Evolutionary conservation across 1,140 invertebrate species (phyloP), one percentile per base, ranked within the genome.

Genomic region (Drosophila littoralis): DNA sequence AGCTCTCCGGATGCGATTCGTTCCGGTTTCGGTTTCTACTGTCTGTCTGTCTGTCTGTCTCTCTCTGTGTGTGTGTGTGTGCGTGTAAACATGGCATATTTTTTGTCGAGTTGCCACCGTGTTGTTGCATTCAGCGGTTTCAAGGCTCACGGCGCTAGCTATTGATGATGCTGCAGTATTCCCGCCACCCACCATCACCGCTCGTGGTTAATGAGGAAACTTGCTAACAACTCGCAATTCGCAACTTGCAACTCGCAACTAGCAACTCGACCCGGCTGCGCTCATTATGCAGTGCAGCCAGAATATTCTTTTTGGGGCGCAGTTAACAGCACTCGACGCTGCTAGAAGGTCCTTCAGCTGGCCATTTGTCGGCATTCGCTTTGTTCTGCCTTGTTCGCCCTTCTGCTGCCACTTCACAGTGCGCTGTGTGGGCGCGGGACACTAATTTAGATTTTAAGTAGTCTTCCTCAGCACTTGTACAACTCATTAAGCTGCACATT

Each of bases 391-490:
- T n/a, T n/a, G n/a, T n/a, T n/a, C 28, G 15, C 6, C 8, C 45
- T 43, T 6, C 54, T 1, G 32, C 35, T 52, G 50, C 42, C 70
- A 46, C 45, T 81, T 67, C 45, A 12, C n/a, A 54, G 69, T 35
- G 40, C 40, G 32, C 38, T 35, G 17, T 74, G 55, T 33, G 22
- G 22, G 22, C 22, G 32, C 10, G 48, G 40, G 33, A 50, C 81
- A 85, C 77, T 82, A 86, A 88, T 88, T 88, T 82, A 69, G 61
- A 66, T 77, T 83, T 86, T 77, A 79, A 86, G 68, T 79, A 70
- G 82, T 65, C 61, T 67, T 12, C 17, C 35, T 33, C 64, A 50
- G 64, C 66, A 75, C 60, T 65, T 60, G 68, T 72, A 45, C 63
- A 63, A 73, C 74, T 89, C 84, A 89, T 81, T 90, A 81, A 90